Evolutionary conservation across 2,113 vertebrate species (phyloP), one percentile per base, ranked within the genome.

Genomic region (Nothoprocta pentlandii): DNA sequence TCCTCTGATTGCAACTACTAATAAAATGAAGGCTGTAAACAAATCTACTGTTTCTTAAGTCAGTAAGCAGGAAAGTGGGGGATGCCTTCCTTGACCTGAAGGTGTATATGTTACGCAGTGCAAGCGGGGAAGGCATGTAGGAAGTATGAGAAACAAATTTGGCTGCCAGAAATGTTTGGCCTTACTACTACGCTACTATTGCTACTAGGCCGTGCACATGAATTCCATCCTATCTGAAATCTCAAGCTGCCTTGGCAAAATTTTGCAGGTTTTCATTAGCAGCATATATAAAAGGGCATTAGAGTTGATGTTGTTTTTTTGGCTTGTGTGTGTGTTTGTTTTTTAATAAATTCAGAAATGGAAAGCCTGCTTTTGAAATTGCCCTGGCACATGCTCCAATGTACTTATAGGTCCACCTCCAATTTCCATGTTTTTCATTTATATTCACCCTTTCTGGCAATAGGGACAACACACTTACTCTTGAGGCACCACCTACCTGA

Each of bases 21-120:
- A 96, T 96, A 96, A 97, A 96, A 94, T 71, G 53, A 85, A 90
- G 54, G 94, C 89, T 74, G 85, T 95, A 97, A 97, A 97, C 78
- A 95, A 83, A 94, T 93, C 96, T 93, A 90, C 64, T 78, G n/a
- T 95, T 97, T 97, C 95, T 94, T 63, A 83, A 79, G 59, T 42
- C 28, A 34, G 42, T 46, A 17, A 71, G 7, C 44, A 70, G 67
- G 66, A 87, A 85, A 75, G 69, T 1, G 1, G 23, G 23, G 10
- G 16, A 44, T 77, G 21, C 5, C 32, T 81, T 71, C 36, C 70
- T 44, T 81, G 36, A 84, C 47, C 10, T 46, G 44, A 89, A 63
- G 44, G 9, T 79, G 23, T 17, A 21, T 39, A 39, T 34, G 5
- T 9, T 62, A 8, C 30, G 12, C 10, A 59, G 32, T 9, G 10